phyloP scores from a whole-genome alignment of 2,797 vertebrate genomes.

The Balearica regulorum region DNA sequence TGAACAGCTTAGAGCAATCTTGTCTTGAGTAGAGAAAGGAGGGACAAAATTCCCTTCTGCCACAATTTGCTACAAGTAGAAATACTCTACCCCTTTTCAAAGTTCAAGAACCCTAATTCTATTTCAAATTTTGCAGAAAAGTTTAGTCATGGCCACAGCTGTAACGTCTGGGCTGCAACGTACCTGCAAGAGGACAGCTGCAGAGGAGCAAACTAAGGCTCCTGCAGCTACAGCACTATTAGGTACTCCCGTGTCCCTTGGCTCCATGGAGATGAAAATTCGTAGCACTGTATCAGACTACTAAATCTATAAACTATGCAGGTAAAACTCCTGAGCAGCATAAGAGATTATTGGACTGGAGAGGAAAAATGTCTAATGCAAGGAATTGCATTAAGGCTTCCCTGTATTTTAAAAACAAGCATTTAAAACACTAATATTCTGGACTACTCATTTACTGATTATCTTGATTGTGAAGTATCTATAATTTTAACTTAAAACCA shows the following conservation, averaged over 20 bases:
- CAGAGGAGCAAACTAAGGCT: not conserved
- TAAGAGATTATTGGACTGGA: not conserved
- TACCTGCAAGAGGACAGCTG: not conserved
- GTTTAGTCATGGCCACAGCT: not conserved
- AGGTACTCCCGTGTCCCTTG: rapidly evolving
- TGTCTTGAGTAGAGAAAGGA: constrained; percentile 5
- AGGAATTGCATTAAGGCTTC: not conserved
- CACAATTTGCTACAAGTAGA: not conserved
- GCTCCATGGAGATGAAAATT: not conserved
- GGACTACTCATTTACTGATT: not conserved
- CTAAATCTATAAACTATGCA: not conserved
- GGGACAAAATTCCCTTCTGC: not conserved
- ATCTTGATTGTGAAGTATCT: not conserved
- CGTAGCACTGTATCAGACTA: not conserved
- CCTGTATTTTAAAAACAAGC: not conserved
- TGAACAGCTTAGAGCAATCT: constrained; percentile 49
- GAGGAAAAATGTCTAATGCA: not conserved
- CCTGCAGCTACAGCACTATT: not conserved
- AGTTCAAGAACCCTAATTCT: not conserved
- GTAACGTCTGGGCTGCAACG: not conserved
- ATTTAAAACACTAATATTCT: not conserved
- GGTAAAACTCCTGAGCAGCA: not conserved
- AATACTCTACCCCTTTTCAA: not conserved
- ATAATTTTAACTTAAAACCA: not conserved
- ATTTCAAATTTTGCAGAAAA: not conserved